Conservation (phyloP, 2,888 invertebrate genomes). For the Listrodromus nycthemerus region DNA sequence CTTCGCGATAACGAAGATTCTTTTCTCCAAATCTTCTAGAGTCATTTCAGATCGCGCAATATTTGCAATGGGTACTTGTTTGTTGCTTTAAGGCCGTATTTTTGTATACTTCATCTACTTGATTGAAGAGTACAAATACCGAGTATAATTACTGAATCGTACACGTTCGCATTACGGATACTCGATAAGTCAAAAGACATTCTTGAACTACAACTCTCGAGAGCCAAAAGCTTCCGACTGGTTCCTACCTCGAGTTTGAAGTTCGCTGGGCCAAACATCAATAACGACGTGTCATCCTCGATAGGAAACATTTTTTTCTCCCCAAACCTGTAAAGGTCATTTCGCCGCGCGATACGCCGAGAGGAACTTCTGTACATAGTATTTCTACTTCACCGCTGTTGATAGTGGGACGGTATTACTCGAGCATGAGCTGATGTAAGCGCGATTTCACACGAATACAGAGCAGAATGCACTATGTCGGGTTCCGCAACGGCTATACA, state of each 20-base stretch:
- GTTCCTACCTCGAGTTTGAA: neutral
- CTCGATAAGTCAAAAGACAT: too few species aligned
- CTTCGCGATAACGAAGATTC: neutral
- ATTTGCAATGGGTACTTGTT: too few species aligned
- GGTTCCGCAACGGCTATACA: conserved; percentile 28
- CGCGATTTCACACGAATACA: conserved; percentile 44
- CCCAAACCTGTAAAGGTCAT: neutral
- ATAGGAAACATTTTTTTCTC: neutral
- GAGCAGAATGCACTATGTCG: conserved; percentile 36
- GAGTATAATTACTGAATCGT: too few species aligned
- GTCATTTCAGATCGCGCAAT: too few species aligned
- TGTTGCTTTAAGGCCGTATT: too few species aligned
- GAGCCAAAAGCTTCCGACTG: neutral
- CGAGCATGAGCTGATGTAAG: conserved; percentile 43
- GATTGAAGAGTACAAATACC: too few species aligned
- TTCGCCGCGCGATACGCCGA: neutral
- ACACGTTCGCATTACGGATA: too few species aligned
- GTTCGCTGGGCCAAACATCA: neutral
- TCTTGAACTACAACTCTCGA: conserved; percentile 18
- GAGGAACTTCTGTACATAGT: neutral
- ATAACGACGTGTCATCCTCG: neutral
- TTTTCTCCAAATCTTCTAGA: neutral
- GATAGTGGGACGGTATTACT: conserved; percentile 39
- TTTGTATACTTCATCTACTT: too few species aligned
- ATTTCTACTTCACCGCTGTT: neutral